Conservation (phyloP, 2,888 invertebrate genomes). For the Trissoscelio sp. region DNA sequence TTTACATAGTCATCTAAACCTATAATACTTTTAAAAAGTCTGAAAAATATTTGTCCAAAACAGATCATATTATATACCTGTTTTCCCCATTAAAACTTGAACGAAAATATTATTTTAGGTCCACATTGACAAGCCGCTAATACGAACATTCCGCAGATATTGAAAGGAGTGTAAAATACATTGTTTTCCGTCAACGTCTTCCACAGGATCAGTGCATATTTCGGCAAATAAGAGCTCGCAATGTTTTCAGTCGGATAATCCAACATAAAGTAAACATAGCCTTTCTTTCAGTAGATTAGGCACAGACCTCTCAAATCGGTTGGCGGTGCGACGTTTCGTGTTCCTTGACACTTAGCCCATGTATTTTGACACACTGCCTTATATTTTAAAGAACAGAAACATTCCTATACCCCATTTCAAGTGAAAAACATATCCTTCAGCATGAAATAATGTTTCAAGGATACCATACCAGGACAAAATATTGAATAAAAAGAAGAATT, state of each 20-base stretch:
- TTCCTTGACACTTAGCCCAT: constrained; percentile 32
- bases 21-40: too few relatives aligned
- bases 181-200: constrained; percentile 29
- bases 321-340: background rate
- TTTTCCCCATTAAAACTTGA: constrained; percentile 16
- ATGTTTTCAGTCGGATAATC: constrained; percentile 78
- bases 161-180: constrained; percentile 38
- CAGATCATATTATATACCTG: constrained; percentile 17
- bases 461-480: background rate
- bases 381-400: background rate
- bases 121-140: constrained; percentile 6
- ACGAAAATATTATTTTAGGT: constrained; percentile 51
- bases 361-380: constrained; percentile 39
- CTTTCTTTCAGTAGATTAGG: constrained; percentile 47
- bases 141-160: background rate
- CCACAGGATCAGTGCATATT: constrained; percentile 30
- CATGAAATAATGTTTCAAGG: background rate
- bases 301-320: constrained; percentile 10
- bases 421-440: background rate
- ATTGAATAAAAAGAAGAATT: background rate
- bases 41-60: constrained; percentile 5
- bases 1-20: too few relatives aligned
- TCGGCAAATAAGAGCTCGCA: constrained; percentile 71
- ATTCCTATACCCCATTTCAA: constrained; percentile 8
- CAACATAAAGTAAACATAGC: constrained; percentile 49